These are phyloP conservation scores for Sceliomorpha sp. DNA, from an alignment of 2,888 invertebrate genomes.

Conservation along the genomic window DNA sequence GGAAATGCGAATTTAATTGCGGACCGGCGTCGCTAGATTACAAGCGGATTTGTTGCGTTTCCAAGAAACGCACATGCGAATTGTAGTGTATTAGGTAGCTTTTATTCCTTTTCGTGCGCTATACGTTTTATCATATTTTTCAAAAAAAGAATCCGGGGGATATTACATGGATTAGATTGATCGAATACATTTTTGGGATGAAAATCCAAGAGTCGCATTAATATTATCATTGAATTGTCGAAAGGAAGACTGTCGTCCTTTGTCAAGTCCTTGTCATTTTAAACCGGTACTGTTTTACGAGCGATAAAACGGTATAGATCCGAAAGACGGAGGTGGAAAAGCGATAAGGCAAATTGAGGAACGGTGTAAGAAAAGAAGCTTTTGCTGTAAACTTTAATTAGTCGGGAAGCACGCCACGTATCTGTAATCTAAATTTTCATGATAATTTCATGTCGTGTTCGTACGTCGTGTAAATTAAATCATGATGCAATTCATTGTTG, in stretches of 20 bases:
- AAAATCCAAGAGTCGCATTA: not conserved
- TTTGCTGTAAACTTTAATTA: conserved; percentile 19
- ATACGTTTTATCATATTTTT: too few species aligned
- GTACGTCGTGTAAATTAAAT: conserved; percentile 26
- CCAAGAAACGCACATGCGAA: conserved; percentile 43
- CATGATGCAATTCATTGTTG: conserved; percentile 28
- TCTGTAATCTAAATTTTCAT: conserved; percentile 17
- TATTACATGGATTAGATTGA: not conserved
- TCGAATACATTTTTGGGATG: not conserved
- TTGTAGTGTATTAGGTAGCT: conserved; percentile 23
- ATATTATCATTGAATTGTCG: too few species aligned
- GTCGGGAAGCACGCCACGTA: conserved; percentile 1
- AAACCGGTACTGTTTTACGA: conserved; percentile 37
- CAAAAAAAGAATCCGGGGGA: too few species aligned
- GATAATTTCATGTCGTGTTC: too few species aligned
- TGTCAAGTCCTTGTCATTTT: not conserved
- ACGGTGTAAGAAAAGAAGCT: conserved; percentile 31
- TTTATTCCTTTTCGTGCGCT: too few species aligned
- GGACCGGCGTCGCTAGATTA: conserved; percentile 47
- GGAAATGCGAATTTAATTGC: conserved; percentile 56
- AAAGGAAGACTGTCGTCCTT: not conserved
- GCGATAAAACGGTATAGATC: conserved; percentile 23
- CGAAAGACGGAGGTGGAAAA: conserved; percentile 8
- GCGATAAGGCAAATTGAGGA: conserved; percentile 39
- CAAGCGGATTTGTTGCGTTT: conserved; percentile 53